A percentile compares a stretch with the other conserved stretches of the same genome.
Evolutionary conservation across 1,140 invertebrate species (phyloP).

Genomic region (Akabosia matsudoensis): DNA sequence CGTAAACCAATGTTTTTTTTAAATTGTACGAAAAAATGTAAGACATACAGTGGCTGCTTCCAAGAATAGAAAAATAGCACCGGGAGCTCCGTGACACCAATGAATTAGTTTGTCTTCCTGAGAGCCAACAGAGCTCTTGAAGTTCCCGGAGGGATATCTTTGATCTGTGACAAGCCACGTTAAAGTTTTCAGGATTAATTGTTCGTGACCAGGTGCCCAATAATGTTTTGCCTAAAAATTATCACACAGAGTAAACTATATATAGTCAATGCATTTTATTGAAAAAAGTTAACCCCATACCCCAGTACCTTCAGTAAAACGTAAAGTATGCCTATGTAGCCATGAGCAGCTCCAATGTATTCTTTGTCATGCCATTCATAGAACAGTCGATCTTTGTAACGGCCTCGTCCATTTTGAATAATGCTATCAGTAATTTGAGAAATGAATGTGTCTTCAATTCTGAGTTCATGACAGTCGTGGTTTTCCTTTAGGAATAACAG

Average conservation of each 20-base stretch:
- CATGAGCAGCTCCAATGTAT: slow-evolving; percentile 86
- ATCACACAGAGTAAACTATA: background rate
- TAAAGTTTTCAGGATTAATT: slow-evolving; percentile 32
- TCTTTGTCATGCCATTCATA: slow-evolving; percentile 83
- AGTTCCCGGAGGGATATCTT: slow-evolving; percentile 74
- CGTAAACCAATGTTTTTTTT: background rate
- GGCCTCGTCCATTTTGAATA: slow-evolving; percentile 20
- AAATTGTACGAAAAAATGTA: background rate
- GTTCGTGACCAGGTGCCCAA: slow-evolving; percentile 51
- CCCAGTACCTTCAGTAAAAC: slow-evolving; percentile 67
- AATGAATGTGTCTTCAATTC: slow-evolving; percentile 5
- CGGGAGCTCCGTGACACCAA: slow-evolving; percentile 94
- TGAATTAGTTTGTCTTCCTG: slow-evolving; percentile 76
- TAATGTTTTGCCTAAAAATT: slow-evolving; percentile 60
- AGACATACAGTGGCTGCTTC: slow-evolving; percentile 68
- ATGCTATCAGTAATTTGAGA: slow-evolving; percentile 6
- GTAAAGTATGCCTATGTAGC: slow-evolving; percentile 77
- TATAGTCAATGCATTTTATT: no score
- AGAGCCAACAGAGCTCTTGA: slow-evolving; percentile 72
- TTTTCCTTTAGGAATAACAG: slow-evolving; percentile 64
- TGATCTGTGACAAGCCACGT: slow-evolving; percentile 33
- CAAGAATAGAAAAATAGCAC: slow-evolving; percentile 72
- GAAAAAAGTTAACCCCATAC: background rate
- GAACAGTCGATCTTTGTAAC: slow-evolving; percentile 61
- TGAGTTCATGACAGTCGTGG: slow-evolving; percentile 8